Evolutionary conservation across 2,113 vertebrate genomes (phyloP).

Genomic region (Salminus brasiliensis): DNA sequence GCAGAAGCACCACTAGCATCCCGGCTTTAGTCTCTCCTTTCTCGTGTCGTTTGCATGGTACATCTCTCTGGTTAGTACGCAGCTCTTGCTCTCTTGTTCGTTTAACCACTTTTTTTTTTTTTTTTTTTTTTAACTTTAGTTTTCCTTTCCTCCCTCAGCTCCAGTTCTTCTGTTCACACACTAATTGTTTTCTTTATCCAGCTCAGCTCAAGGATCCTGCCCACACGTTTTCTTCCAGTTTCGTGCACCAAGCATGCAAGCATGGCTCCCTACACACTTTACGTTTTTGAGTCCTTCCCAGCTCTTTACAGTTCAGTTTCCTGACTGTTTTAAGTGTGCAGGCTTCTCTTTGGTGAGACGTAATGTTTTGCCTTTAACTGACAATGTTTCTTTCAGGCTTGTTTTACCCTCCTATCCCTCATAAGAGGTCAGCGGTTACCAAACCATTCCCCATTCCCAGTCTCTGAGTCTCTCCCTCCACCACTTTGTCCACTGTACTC

Average conservation of each 20-base stretch:
- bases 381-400: neutral
- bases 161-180: slow-evolving; percentile 64
- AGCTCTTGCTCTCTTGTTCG: slow-evolving; percentile 57
- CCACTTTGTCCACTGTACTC: neutral
- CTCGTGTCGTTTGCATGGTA: slow-evolving; percentile 78
- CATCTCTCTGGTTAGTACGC: slow-evolving; percentile 61
- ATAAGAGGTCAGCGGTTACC: neutral
- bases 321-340: neutral
- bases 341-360: neutral
- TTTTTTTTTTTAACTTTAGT: no score
- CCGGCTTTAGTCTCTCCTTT: slow-evolving; percentile 61
- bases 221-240: slow-evolving; percentile 33
- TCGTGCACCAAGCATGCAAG: slow-evolving; percentile 12
- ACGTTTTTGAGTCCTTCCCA: neutral
- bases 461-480: neutral
- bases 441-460: neutral
- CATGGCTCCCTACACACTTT: neutral
- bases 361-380: neutral
- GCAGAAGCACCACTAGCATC: slow-evolving; percentile 68
- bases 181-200: slow-evolving; percentile 75
- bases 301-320: slow-evolving; percentile 23
- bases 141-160: slow-evolving; percentile 33
- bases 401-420: neutral
- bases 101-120: slow-evolving; percentile 61
- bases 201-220: slow-evolving; percentile 73